These are phyloP conservation scores for Stictonetta naevosa DNA, from an alignment of 2,113 vertebrate species.

Conservation along the genomic window DNA sequence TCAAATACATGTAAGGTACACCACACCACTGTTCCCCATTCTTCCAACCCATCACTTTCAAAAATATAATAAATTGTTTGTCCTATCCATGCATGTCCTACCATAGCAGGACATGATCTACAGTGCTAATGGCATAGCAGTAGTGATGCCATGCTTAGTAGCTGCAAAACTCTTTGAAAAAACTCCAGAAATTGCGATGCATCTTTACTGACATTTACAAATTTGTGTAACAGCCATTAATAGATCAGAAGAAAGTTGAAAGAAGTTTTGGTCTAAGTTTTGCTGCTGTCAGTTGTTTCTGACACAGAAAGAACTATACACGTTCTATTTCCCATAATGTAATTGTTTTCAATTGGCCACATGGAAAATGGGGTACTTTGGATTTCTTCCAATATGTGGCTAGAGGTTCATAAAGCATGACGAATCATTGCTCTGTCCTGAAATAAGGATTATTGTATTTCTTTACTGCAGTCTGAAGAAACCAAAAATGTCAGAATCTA, in stretches of 20 bases:
- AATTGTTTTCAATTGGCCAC: neutral
- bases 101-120: neutral
- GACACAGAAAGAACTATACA: neutral
- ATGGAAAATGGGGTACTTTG: neutral
- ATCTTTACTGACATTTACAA: neutral
- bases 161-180: neutral
- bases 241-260: neutral
- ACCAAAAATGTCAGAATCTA: neutral
- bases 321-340: neutral
- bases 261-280: neutral
- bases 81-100: neutral
- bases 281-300: neutral
- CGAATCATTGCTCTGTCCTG: conserved; percentile 2
- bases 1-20: neutral
- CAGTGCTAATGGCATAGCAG: neutral
- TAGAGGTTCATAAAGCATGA: neutral
- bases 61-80: neutral
- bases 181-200: neutral
- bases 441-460: neutral
- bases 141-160: neutral
- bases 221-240: neutral
- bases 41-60: neutral
- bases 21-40: neutral
- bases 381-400: neutral
- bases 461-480: neutral